Base-by-base conservation (phyloP, 2,113 vertebrate genomes). In the Gavialis gangeticus region DNA sequence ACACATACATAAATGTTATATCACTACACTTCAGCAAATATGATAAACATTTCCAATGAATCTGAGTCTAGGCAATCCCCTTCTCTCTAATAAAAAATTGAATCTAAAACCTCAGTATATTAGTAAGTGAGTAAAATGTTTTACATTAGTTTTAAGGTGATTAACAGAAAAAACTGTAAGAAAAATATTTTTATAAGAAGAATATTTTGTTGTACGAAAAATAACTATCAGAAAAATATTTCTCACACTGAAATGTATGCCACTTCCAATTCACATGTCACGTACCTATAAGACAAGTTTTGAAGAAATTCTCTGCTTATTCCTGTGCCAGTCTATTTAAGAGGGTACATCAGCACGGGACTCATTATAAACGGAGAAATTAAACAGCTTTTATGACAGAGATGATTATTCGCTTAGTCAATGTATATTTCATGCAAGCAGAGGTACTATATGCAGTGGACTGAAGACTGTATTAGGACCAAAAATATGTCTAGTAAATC, bases 61-160 rank as follows among this genome's bases (percentile, higher is more conserved):
- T 4, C 55, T 37, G 16, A 12, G 54, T 54, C 54, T 81, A 78
- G 81, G 30, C 21, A 91, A 66, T 5, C n/a, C 63, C 83, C 91
- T 83, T 22, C 57, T 81, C 28, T 21, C 3, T 6, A 60, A 27
- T 46, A 67, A 60, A 85, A 85, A 37, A 73, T 76, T 63, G 37
- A 92, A 75, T 11, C 75, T 6, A 17, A 92, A 75, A 12, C 82
- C 63, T 88, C 57, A 13, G 46, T 60, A 75, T 91, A 87, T 90
- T 87, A 91, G 69, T 79, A 91, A 34, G n/a, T 67, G 28, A 85
- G 63, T 62, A 80, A 80, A 59, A 73, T 87, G 91, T 60, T 89
- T 92, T 14, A 87, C 89, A 90, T 88, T 27, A 81, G 54, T 54
- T 87, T 56, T 24, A 63, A 82, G 88, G 27, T 63, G 84, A 57